A percentile compares a stretch with the other conserved stretches of the same genome.
Conservation (phyloP, 2,113 vertebrate genomes). For the Rhineura floridana region DNA sequence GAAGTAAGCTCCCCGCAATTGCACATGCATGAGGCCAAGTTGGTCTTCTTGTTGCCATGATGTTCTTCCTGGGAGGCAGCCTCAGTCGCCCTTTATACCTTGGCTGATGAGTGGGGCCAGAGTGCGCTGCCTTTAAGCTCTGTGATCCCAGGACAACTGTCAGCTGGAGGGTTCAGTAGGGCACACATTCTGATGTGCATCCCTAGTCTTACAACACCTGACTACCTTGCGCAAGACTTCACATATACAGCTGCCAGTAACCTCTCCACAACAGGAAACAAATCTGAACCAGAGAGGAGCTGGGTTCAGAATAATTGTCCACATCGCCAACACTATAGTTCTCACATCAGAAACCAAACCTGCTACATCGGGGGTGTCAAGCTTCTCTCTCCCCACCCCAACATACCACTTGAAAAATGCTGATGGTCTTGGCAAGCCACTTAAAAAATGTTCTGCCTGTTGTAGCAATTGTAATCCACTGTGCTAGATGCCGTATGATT, state of each 20-base stretch:
- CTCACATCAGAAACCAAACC: background rate
- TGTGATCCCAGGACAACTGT: background rate
- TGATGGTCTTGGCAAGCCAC: no score
- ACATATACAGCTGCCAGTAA: no score
- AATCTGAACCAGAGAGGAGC: background rate
- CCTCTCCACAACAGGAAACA: background rate
- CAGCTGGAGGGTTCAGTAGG: background rate
- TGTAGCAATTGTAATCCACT: no score
- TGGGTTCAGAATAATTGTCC: background rate
- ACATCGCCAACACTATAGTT: background rate
- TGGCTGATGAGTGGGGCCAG: no score
- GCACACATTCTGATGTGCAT: background rate
- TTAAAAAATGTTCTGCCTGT: no score
- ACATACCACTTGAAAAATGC: no score
- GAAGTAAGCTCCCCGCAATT: background rate
- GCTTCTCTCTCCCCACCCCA: no score
- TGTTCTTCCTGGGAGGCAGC: background rate
- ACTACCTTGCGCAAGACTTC: background rate
- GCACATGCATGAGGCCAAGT: background rate
- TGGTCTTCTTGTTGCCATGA: background rate
- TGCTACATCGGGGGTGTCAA: no score
- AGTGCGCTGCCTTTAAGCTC: background rate
- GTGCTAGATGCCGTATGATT: no score
- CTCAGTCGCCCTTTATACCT: background rate
- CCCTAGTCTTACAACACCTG: background rate